Percentiles rank a stretch among this genome's conserved stretches.
Evolutionary conservation across 1,140 invertebrate species (phyloP).

Genomic region (Acromyrmex echinatior): DNA sequence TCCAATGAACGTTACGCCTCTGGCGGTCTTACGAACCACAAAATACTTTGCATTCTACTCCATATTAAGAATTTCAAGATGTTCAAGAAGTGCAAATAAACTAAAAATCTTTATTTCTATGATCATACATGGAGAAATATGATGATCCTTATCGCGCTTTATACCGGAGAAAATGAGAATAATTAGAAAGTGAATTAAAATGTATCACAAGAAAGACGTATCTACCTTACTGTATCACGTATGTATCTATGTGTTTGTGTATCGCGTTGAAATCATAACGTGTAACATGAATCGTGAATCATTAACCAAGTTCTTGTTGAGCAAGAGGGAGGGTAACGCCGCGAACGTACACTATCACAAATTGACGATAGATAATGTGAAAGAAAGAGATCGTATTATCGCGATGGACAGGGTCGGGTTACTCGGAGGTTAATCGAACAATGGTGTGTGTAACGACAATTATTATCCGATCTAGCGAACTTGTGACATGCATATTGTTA

Average conservation of each 20-base stretch:
- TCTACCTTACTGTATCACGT: neutral
- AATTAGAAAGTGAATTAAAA: slow-evolving; percentile 69
- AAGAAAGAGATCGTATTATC: slow-evolving; percentile 76
- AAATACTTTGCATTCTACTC: slow-evolving; percentile 50
- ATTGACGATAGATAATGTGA: slow-evolving; percentile 75
- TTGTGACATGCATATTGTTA: slow-evolving; percentile 55
- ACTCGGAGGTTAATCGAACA: slow-evolving; percentile 79
- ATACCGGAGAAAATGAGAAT: slow-evolving; percentile 34
- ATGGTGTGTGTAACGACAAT: slow-evolving; percentile 67
- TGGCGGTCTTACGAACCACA: slow-evolving; percentile 18
- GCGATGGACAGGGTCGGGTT: slow-evolving; percentile 70
- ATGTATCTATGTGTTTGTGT: slow-evolving; percentile 25
- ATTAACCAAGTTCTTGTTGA: slow-evolving; percentile 66
- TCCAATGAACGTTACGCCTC: slow-evolving; percentile 43
- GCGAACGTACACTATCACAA: slow-evolving; percentile 58
- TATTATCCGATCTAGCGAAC: slow-evolving; percentile 69
- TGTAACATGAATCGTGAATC: slow-evolving; percentile 77
- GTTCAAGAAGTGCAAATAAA: neutral
- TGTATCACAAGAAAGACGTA: slow-evolving; percentile 46
- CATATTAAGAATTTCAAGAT: slow-evolving; percentile 11
- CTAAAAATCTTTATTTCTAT: neutral
- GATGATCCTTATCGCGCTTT: neutral
- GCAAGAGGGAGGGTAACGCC: slow-evolving; percentile 64
- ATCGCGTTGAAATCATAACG: slow-evolving; percentile 64
- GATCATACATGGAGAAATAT: neutral